Evolutionary conservation across 2,888 invertebrate genomes (phyloP), one percentile per base, ranked within the genome.

Genomic region (Platycheirus albimanus): DNA sequence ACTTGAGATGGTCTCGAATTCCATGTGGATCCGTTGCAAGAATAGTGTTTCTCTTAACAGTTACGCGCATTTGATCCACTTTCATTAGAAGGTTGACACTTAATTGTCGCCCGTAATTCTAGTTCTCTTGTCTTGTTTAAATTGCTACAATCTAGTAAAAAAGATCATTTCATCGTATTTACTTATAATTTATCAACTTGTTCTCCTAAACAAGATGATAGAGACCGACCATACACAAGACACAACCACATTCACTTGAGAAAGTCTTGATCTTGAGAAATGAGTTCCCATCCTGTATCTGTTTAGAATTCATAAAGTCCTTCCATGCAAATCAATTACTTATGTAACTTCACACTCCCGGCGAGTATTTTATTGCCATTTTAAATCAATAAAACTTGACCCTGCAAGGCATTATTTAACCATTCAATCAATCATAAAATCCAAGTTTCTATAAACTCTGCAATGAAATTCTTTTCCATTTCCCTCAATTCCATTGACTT

Each of bases 51-150:
- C 17, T 61, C n/a, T 45, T n/a, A 61, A 61, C 61, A 36, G 64
- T 58, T 43, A 51, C 6, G 24, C 24, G 24, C 17, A 66, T 51
- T 58, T 58, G 77, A 71, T 78, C 77, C 77, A 71, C 77, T 78
- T 78, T 71, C 61, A 64, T 54, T 41, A 54, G 33, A 45, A 33
- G 43, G 45, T n/a, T n/a, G n/a, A 61, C 61, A 71, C 13, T 28
- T 13, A 19, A 38, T 36, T 13, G 30, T 13, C 24, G 15, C 19
- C n/a, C 28, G 33, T 52, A 13, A 33, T 52, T 38, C 38, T 58
- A 28, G 24, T 41, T 58, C 41, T 54, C n/a, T n/a, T 20, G 20
- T 45, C 33, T 41, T 24, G 6, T 1, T 56, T 19, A 10, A 38
- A 24, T 24, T 3, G 30, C 52, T n/a, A 2, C 6, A n/a, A 33